A percentile compares a stretch with the other conserved stretches of the same genome.
Evolutionary conservation across 2,888 invertebrate genomes (phyloP).

Genomic region (Drosophila nigricruria): DNA sequence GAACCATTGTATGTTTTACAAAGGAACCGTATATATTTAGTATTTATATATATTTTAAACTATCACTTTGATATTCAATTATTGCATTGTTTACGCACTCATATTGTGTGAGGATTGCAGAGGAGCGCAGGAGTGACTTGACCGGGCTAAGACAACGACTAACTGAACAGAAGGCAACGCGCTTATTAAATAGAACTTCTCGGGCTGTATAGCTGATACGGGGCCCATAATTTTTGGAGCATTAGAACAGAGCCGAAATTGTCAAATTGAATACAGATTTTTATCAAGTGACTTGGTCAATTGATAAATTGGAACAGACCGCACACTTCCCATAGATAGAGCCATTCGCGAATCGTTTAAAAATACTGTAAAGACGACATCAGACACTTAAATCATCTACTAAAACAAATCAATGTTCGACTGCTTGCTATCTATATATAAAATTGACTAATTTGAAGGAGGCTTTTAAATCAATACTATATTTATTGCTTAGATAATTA

Average conservation of each 20-base stretch:
- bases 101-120: conserved; percentile 19
- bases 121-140: conserved; percentile 1
- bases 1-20: too few relatives aligned
- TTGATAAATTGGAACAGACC: conserved; percentile 49
- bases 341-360: conserved; percentile 35
- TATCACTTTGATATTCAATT: not conserved
- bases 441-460: not conserved
- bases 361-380: conserved; percentile 35
- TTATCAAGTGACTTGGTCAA: conserved; percentile 49
- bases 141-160: conserved; percentile 16
- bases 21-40: too few relatives aligned
- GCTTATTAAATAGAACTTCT: conserved; percentile 30
- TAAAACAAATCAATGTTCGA: conserved; percentile 1
- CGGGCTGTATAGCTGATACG: not conserved
- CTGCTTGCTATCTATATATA: not conserved
- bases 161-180: conserved; percentile 22
- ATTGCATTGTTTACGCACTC: conserved; percentile 36
- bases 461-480: not conserved
- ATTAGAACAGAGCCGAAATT: conserved; percentile 52
- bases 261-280: conserved; percentile 47
- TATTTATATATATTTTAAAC: too few relatives aligned
- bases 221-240: conserved; percentile 60
- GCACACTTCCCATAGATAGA: conserved; percentile 16
- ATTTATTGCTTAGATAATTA: not conserved
- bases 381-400: not conserved